Evolutionary conservation across 2,888 invertebrate genomes (phyloP), one percentile per base, ranked within the genome.

Genomic region (Eugnorisma glareosa): DNA sequence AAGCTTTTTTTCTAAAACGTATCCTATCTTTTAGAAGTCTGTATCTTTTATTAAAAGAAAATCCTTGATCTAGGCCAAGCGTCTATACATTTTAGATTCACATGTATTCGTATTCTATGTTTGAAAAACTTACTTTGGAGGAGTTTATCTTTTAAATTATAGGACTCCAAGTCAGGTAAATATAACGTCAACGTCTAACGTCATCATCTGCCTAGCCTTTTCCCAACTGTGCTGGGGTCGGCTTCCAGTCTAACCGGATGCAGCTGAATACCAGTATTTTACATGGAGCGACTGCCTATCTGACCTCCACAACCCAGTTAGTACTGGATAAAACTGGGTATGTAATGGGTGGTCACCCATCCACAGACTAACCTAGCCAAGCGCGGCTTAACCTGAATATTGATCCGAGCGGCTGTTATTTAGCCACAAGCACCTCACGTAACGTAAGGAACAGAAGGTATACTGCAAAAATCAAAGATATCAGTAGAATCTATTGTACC

Each of bases 11-110:
- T 63, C 15, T 45, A 2, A 37, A 63, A 48, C 10, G 10, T 64
- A 45, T 31, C 15, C 35, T 81, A 43, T 43, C 28, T 67, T 37
- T 28, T 28, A 54, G 5, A 31, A 31, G 5, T 1, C 51, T 45
- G 37, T 67, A 75, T 79, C 43, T 75, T 81, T 79, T 79, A 81
- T 75, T 81, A 45, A 75, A 75, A 61, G 35, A 61, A 59, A 67
- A 45, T 79, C 37, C 67, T 54, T 67, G 57, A 81, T 67, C 81
- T 54, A 15, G 79, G 61, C 31, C 67, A 81, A 51, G 24, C 1
- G n/a, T 18, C 43, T 81, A 31, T 75, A 75, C 75, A 81, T 75
- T 75, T 61, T 61, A 81, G 35, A 75, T 79, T 37, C n/a, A 43
- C 3, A 13, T 21, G 21, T 51, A 35, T 48, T 51, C 59, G 18